Evolutionary conservation across 2,797 vertebrate species (phyloP).

Genomic region (Anas acuta): DNA sequence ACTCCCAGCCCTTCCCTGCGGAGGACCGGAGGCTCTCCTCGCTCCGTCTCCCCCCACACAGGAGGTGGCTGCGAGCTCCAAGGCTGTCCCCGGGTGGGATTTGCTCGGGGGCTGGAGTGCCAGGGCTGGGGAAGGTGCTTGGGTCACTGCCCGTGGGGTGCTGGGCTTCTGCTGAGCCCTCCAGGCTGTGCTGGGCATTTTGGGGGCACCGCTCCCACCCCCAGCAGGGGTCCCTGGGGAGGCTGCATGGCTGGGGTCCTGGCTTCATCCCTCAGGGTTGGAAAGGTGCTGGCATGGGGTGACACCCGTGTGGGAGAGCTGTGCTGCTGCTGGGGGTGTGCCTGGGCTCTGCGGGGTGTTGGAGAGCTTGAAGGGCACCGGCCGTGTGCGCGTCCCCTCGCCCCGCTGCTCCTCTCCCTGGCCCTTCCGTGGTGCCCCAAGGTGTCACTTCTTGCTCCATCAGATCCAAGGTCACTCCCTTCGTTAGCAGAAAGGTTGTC

Average conservation of each 20-base stretch:
- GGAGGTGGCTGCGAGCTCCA: rapidly evolving
- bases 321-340: rapidly evolving
- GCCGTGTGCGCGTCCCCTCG: not conserved
- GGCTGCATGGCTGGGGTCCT: rapidly evolving
- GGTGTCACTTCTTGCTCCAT: not conserved
- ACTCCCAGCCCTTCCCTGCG: not conserved
- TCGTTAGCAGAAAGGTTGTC: not conserved
- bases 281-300: rapidly evolving
- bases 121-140: not conserved
- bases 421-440: not conserved
- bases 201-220: not conserved
- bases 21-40: not conserved
- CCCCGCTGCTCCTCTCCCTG: not conserved
- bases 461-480: conserved; percentile 39
- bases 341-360: not conserved
- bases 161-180: not conserved
- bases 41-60: rapidly evolving
- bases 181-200: not conserved
- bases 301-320: not conserved
- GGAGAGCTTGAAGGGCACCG: not conserved
- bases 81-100: not conserved
- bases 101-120: rapidly evolving
- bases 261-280: not conserved
- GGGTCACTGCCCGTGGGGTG: rapidly evolving
- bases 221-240: not conserved